phyloP scores from a whole-genome alignment of 2,797 vertebrate genomes.

The Gambelia wislizenii region DNA sequence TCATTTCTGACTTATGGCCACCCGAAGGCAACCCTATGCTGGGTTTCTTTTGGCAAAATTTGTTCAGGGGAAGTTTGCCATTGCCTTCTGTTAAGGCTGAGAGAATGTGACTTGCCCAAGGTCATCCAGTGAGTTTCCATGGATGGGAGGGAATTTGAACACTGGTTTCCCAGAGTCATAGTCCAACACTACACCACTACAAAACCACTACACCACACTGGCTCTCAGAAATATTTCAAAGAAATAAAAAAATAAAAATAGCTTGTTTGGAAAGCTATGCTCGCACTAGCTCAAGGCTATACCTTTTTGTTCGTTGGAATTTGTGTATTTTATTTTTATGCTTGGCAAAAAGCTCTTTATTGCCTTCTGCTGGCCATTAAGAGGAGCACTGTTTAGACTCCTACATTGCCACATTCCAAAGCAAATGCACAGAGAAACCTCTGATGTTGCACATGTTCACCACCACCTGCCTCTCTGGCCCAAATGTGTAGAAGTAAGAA shows the following conservation, averaged over 20 bases:
- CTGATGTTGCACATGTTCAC: neutral
- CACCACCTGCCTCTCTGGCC: neutral
- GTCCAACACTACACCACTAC: no score
- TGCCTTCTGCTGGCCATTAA: slow-evolving; percentile 6
- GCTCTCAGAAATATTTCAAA: no score
- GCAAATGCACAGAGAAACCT: neutral
- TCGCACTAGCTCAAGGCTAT: neutral
- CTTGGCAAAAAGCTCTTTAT: slow-evolving; percentile 1
- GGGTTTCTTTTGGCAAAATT: no score
- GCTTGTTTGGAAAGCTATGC: neutral
- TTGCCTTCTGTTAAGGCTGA: no score
- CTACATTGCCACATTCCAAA: neutral
- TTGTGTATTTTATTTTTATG: neutral
- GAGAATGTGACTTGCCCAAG: no score
- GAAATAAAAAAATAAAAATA: neutral
- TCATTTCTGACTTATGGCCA: no score
- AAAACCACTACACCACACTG: no score
- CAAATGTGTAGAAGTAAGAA: neutral
- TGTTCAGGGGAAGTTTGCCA: no score
- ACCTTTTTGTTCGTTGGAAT: neutral
- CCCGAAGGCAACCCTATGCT: no score
- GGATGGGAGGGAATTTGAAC: no score
- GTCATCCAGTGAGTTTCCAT: no score
- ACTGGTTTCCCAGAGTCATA: no score
- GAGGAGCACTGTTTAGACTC: neutral